Conservation (phyloP, 2,888 invertebrate genomes). For the Heliconius ismenius region DNA sequence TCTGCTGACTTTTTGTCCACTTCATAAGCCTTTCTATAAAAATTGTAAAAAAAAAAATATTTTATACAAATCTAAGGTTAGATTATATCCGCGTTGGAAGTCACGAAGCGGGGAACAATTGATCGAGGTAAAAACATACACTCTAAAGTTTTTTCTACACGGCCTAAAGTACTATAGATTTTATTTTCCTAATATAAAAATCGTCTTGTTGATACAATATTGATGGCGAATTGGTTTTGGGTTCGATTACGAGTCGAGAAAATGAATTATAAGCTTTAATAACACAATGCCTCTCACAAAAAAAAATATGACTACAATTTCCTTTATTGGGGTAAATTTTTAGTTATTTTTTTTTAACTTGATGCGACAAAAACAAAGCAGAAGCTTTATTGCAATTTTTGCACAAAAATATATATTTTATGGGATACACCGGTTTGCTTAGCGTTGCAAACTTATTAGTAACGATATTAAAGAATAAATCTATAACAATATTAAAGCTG, state of each 20-base stretch:
- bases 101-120: conserved; percentile 19
- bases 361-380: too few relatives aligned
- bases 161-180: background rate
- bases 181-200: background rate
- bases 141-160: too few relatives aligned
- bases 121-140: conserved; percentile 17
- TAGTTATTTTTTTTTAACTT: too few relatives aligned
- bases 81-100: conserved; percentile 18
- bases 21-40: conserved; percentile 7
- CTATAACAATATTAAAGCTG: background rate
- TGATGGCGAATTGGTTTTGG: too few relatives aligned
- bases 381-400: background rate
- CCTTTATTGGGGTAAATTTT: too few relatives aligned
- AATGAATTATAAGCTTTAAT: too few relatives aligned
- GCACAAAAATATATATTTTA: background rate
- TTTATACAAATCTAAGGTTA: background rate
- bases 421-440: background rate
- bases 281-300: too few relatives aligned
- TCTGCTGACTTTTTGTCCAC: background rate
- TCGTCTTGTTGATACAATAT: background rate
- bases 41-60: background rate
- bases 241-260: too few relatives aligned
- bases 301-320: too few relatives aligned
- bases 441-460: too few relatives aligned
- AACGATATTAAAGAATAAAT: background rate